Evolutionary conservation across 2,888 invertebrate genomes (phyloP), one percentile per base, ranked within the genome.

Genomic region (Apamea sordens): DNA sequence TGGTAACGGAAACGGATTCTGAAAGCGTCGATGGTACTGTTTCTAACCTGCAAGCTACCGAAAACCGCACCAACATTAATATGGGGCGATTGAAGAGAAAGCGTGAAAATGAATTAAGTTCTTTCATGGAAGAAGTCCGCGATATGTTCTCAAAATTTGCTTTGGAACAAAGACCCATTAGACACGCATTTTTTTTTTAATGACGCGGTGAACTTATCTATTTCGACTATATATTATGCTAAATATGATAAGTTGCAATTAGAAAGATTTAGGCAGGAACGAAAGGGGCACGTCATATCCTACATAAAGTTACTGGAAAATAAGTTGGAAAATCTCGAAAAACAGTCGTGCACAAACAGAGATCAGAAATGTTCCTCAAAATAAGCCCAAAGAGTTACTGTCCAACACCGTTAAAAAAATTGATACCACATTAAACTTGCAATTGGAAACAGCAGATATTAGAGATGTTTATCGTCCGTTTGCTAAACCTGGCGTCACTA

Each of bases 341-440:
- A 65, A 41, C 41, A 41, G 41, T 65, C 65, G 24, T 65, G 65
- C 24, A 41, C n/a, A 32, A 41, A 65, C 13, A 65, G 65, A 65
- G n/a, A 65, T 65, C 41, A 65, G 65, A 65, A 65, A 65, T 41
- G 41, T 65, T 41, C 65, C 36, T 36, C 65, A 41, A 65, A 65
- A 65, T 41, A 41, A 65, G 65, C n/a, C n/a, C 41, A 32, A 32
- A 65, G 15, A 41, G 24, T 6, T 6, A 21, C 41, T 65, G 5
- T 15, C 6, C 7, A 41, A 65, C 13, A 7, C 65, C 2, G 11
- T 41, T 41, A 24, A 65, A n/a, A 65, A 65, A 41, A 32, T 32
- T 32, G 32, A 3, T 3, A 32, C 32, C 32, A 32, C 32, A 32
- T 32, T 32, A 32, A 32, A 32, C 32, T 13, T 65, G 21, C 65